Percentiles rank a stretch among this genome's conserved stretches.
Evolutionary conservation across 2,113 vertebrate genomes (phyloP).

Genomic region (Euleptes europaea): DNA sequence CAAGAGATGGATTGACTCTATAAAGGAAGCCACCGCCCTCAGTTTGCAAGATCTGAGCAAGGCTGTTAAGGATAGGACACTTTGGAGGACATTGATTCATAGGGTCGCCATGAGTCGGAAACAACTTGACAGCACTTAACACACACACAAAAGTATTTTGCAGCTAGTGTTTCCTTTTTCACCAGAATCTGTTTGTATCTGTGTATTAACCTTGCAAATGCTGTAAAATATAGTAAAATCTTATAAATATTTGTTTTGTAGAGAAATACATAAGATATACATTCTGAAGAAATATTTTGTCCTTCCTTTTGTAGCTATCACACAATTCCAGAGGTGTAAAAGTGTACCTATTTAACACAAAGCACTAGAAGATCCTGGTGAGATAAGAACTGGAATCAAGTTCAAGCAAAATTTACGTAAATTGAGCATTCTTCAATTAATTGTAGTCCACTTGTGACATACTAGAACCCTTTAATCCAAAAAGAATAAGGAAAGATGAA

Average conservation of each 20-base stretch:
- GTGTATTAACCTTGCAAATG: background rate
- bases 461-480: background rate
- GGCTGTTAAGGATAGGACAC: no score
- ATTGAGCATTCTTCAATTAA: background rate
- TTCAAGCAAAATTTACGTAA: background rate
- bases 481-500: background rate
- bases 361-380: background rate
- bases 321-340: background rate
- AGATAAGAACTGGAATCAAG: background rate
- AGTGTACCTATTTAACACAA: background rate
- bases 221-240: background rate
- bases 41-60: no score
- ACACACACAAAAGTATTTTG: no score
- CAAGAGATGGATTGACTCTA: no score
- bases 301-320: background rate
- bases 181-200: background rate
- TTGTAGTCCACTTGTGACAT: background rate
- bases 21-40: no score
- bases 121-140: no score
- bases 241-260: background rate
- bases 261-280: background rate
- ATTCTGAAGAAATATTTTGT: background rate
- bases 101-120: no score
- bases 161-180: background rate
- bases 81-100: no score